Evolutionary conservation across 2,113 vertebrate species (phyloP).

Genomic region (Sardina pilchardus): DNA sequence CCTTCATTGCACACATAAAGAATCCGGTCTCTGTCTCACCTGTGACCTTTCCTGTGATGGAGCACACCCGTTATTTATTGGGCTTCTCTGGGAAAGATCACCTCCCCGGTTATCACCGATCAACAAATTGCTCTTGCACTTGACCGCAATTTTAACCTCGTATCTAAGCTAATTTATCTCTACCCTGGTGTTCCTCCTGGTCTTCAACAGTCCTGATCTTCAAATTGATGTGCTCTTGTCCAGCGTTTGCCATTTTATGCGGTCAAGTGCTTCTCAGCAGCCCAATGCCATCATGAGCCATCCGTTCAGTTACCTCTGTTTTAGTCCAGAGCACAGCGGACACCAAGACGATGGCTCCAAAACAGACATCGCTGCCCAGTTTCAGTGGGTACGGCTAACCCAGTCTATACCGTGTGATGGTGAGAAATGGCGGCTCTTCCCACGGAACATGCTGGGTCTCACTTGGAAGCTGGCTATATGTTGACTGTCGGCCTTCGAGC

Average conservation of each 20-base stretch:
- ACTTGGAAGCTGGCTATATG: neutral
- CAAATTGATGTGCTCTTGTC: neutral
- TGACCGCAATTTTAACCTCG: constrained; percentile 11
- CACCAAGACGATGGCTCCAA: too few relatives aligned
- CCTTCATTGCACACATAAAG: neutral
- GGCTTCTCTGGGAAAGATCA: neutral
- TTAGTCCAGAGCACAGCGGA: neutral
- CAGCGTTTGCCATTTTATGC: neutral
- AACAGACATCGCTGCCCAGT: neutral
- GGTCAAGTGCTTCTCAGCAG: neutral
- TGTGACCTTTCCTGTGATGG: neutral
- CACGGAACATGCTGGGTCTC: neutral
- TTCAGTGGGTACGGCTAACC: neutral
- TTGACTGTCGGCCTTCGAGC: neutral
- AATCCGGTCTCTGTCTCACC: neutral
- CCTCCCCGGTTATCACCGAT: neutral
- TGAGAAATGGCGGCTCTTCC: neutral
- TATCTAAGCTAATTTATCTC: constrained; percentile 1
- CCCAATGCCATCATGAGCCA: neutral
- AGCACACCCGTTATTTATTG: neutral
- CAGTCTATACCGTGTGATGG: neutral
- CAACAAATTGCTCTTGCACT: constrained; percentile 9
- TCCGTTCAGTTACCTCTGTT: neutral
- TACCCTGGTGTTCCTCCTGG: neutral
- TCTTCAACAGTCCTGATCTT: neutral